Evolutionary conservation across 2,113 vertebrate species (phyloP), one percentile per base, ranked within the genome.

Genomic region (Saguinus midas): DNA sequence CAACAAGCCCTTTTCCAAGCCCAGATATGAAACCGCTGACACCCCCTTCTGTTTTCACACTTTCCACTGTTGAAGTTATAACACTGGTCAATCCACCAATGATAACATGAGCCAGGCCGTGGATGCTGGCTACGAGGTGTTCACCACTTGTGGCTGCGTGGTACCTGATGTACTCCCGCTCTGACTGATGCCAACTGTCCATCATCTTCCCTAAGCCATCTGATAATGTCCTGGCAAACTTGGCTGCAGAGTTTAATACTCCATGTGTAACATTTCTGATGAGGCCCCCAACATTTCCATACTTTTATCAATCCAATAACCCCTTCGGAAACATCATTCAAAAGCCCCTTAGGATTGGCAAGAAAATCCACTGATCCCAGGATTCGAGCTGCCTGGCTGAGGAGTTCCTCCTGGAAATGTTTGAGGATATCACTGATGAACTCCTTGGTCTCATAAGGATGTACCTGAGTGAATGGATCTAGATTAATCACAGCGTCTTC

Each of bases 21-120:
- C 99, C 99, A 0, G 99, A 99, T 76, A 99, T 99, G 98, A 99
- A 99, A 35, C 99, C 99, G 13, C 99, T 99, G 98, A 99, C 99
- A 3, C 99, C 99, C 1, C 99, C 99, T 98, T 99, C 99, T 0
- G 99, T 99, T 95, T 99, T 99, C 97, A 99, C 99, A 3, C 99
- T 99, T 98, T 99, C 99, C 23, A 99, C 99, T 0, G 99, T 99
- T 6, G 99, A 99, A 0, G 99, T 99, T 96, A 99, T 99, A 58
- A 99, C 99, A 92, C 99, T 99, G 12, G 99, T 99, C 99, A 99
- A 45, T n/a, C 99, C 99, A 76, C 99, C 99, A 32, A 99, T 99
- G 98, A 99, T 99, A 90, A 99, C 99, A 10, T 48, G 45, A 48
- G 45, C 45, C 45, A 48, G 45, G 45, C 45, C 45, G 45, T 48